These are phyloP conservation scores for Syrrhaptes paradoxus DNA, from an alignment of 2,113 vertebrate genomes.

Conservation along the genomic window DNA sequence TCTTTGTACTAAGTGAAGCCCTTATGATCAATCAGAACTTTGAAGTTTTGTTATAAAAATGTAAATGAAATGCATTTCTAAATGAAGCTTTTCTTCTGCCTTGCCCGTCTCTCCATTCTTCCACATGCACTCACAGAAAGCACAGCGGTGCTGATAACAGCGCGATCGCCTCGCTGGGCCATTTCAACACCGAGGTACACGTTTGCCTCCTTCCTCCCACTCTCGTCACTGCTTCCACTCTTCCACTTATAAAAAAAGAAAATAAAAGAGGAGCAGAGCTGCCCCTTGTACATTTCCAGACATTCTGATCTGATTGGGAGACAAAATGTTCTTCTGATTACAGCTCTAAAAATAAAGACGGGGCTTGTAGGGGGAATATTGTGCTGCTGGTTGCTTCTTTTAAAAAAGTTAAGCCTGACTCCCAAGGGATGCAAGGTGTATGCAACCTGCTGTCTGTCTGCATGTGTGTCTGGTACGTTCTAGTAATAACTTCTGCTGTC, in stretches of 20 bases:
- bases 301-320: background rate
- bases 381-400: background rate
- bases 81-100: background rate
- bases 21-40: conserved; percentile 29
- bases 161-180: fast-evolving
- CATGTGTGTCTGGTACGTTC: background rate
- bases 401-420: background rate
- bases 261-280: background rate
- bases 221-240: background rate
- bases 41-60: conserved; percentile 39
- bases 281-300: background rate
- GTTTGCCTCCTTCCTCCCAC: background rate
- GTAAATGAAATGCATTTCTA: conserved; percentile 18
- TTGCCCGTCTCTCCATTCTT: background rate
- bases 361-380: conserved; percentile 32
- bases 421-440: background rate
- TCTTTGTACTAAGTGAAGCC: background rate
- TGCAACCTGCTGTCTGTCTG: background rate
- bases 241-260: background rate
- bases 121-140: background rate
- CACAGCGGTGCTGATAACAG: background rate
- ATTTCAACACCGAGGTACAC: background rate
- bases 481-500: background rate
- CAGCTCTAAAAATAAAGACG: conserved; percentile 59
- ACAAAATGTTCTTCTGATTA: conserved; percentile 50